A percentile compares a stretch with the other conserved stretches of the same genome.
These are phyloP conservation scores for Cinclus mexicanus DNA, from an alignment of 2,113 vertebrate species.

Conservation along the genomic window DNA sequence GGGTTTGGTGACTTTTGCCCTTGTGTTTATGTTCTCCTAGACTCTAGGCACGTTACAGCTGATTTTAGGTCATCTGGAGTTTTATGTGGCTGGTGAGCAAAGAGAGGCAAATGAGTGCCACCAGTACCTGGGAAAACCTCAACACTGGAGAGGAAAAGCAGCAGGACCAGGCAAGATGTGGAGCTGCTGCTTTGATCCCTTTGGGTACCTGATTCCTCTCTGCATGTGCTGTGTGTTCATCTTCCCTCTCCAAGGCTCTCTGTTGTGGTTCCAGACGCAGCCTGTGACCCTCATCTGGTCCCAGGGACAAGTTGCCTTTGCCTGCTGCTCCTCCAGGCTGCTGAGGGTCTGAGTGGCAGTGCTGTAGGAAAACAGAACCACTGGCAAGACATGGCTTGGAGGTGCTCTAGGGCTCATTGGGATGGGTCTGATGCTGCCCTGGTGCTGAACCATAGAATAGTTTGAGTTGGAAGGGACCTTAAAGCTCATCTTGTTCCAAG, in stretches of 20 bases:
- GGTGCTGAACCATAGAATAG: neutral
- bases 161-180: neutral
- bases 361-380: neutral
- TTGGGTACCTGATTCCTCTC: neutral
- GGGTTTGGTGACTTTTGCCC: neutral
- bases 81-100: neutral
- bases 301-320: neutral
- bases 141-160: neutral
- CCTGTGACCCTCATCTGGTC: neutral
- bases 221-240: neutral
- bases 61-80: neutral
- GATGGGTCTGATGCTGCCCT: neutral
- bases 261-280: neutral
- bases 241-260: neutral
- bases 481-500: neutral
- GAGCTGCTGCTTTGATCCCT: neutral
- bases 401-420: neutral
- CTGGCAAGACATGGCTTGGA: neutral
- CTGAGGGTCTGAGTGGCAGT: neutral
- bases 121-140: neutral
- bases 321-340: neutral
- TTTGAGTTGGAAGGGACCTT: neutral
- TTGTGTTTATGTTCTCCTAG: neutral
- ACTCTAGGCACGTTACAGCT: neutral
- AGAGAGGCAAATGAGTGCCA: neutral